Percentiles rank a stretch among this genome's conserved stretches.
Evolutionary conservation across 2,113 vertebrate species (phyloP).

Genomic region (Mus pahari): DNA sequence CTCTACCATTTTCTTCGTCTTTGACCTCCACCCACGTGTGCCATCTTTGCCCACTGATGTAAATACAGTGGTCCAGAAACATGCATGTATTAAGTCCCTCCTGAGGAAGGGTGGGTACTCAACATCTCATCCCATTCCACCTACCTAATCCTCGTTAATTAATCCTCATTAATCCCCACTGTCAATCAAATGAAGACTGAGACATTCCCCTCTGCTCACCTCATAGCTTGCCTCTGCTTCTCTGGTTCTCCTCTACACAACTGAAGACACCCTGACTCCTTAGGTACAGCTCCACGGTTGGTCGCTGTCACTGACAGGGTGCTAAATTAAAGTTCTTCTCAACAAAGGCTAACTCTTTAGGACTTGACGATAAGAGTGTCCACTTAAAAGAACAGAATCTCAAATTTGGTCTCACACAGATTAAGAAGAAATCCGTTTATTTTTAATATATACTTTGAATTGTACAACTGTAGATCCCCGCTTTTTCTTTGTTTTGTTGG

Average conservation of each 20-base stretch:
- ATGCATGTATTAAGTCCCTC: no score
- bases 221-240: neutral
- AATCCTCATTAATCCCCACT: neutral
- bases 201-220: neutral
- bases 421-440: neutral
- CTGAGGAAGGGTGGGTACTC: neutral
- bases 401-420: neutral
- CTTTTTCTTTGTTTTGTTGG: neutral
- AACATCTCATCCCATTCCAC: neutral
- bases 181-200: neutral
- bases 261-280: neutral
- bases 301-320: neutral
- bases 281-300: neutral
- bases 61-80: neutral
- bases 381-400: neutral
- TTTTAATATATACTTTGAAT: neutral
- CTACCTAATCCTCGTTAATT: neutral
- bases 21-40: no score
- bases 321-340: neutral
- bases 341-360: neutral
- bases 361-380: neutral
- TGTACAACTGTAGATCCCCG: neutral
- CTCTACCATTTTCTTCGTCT: neutral
- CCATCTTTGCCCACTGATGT: rapidly evolving
- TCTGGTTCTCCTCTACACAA: neutral